Conservation (phyloP, 2,113 vertebrate species). For the Telmatochromis sp. region DNA sequence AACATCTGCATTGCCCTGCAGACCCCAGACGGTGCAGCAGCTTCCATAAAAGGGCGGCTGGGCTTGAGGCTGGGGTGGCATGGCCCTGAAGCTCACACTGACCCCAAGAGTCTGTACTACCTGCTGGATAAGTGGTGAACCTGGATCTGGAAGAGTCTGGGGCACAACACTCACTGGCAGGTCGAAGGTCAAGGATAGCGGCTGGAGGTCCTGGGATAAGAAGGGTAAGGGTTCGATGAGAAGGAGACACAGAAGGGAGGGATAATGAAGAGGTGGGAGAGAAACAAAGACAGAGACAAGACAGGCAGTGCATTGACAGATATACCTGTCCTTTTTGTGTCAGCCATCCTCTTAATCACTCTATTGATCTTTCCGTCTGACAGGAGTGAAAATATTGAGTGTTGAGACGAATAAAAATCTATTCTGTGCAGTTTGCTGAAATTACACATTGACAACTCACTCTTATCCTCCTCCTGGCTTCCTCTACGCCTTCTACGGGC, state of each 20-base stretch:
- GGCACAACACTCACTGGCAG: constrained; percentile 66
- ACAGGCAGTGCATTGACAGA: constrained; percentile 9
- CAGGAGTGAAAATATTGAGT: constrained; percentile 7
- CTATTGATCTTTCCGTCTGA: constrained; percentile 24
- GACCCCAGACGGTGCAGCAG: constrained; percentile 70
- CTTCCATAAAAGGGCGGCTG: constrained; percentile 66
- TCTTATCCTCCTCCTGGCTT: constrained; percentile 70
- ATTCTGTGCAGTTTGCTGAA: neutral
- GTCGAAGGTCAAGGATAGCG: constrained; percentile 73
- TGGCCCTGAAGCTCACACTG: constrained; percentile 68
- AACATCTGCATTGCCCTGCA: constrained; percentile 63
- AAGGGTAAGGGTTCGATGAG: neutral
- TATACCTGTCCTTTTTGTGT: neutral
- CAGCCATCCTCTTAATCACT: constrained; percentile 9
- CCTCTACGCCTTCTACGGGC: constrained; percentile 71
- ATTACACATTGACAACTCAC: constrained; percentile 50
- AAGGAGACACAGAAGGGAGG: neutral
- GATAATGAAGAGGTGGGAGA: neutral
- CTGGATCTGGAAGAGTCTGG: constrained; percentile 63
- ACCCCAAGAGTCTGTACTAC: constrained; percentile 70
- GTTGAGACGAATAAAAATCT: constrained; percentile 23
- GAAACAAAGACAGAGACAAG: neutral
- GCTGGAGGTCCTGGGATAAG: constrained; percentile 68
- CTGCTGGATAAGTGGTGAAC: constrained; percentile 73
- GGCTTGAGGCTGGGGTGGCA: constrained; percentile 59